Evolutionary conservation across 2,113 vertebrate species (phyloP).

Genomic region (Gymnorhina tibicen): DNA sequence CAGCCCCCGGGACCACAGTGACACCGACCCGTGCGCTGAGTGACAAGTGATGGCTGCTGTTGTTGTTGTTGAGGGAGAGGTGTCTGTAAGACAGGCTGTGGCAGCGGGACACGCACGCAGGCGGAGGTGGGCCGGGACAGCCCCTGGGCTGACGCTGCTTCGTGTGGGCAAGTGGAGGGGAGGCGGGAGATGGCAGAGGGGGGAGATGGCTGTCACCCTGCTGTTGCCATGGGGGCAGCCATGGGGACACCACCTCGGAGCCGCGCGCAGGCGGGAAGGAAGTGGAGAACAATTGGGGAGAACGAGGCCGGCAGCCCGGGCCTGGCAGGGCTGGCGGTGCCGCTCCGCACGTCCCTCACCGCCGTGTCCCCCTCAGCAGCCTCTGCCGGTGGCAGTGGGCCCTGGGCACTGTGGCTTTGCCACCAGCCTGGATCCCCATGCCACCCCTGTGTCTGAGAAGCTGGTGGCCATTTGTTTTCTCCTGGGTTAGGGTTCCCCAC

Average conservation of each 20-base stretch:
- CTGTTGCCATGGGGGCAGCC: constrained; percentile 43
- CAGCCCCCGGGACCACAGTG: neutral
- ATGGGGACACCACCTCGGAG: neutral
- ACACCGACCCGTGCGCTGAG: rapidly evolving
- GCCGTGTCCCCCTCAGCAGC: rapidly evolving
- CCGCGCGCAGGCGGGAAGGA: constrained; percentile 34
- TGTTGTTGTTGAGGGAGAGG: neutral
- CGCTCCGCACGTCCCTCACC: neutral
- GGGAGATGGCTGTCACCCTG: neutral
- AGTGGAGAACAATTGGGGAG: constrained; percentile 58
- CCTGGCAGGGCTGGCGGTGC: neutral
- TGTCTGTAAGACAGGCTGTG: neutral
- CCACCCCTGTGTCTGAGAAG: neutral
- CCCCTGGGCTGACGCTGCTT: rapidly evolving
- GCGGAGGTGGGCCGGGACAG: rapidly evolving
- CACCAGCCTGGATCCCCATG: rapidly evolving
- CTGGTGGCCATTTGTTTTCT: neutral
- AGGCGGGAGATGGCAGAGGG: neutral
- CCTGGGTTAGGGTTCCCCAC: neutral
- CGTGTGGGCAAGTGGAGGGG: rapidly evolving
- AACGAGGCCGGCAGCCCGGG: neutral
- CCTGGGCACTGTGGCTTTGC: neutral
- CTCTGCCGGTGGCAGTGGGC: rapidly evolving
- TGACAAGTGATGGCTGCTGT: neutral
- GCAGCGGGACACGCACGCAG: rapidly evolving